Base-by-base conservation (phyloP, 2,113 vertebrate species). In the Smithornis capensis region DNA sequence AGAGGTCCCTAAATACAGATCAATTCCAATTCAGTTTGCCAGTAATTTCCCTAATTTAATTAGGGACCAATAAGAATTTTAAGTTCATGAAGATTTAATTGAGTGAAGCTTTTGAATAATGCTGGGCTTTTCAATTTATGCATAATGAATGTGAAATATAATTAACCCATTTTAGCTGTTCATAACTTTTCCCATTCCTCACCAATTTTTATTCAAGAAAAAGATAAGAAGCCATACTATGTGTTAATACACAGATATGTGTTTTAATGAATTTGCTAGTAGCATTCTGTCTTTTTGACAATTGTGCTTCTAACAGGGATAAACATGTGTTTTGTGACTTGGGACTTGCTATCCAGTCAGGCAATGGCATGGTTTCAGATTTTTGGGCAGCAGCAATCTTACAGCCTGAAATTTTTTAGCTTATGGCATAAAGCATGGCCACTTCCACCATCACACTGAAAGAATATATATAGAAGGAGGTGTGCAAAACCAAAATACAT, bases 151-250 rank as follows among this genome's bases (percentile, higher is more conserved):
- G 77, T 92, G 63, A 96, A 96, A 97, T 82, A 89, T 90, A 96
- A 97, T 97, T 95, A 97, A 95, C 94, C 62, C 57, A 74, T 95
- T 97, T 97, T 69, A 95, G 87, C 40, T 95, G 86, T 80, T 96
- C 59, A 83, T 87, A 50, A 27, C 23, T 92, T 55, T 38, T 13
- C 16, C 70, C 56, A 65, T 91, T 95, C 35, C 56, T 62, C 93
- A 57, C 9, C 38, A 92, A 35, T 67, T 96, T 55, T 88, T 89
- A 78, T 74, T 78, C 1, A 5, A 87, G 40, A 95, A 76, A 94
- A 90, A 76, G 7, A 14, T 57, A 63, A 71, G 59, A 93, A 93
- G 33, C 35, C 14, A 86, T 62, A 33, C 50, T 89, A 50, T 89
- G 4, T 27, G 12, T 65, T 62, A 92, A 83, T 87, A 87, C 27